A percentile compares a stretch with the other conserved stretches of the same genome.
Conservation (phyloP, 2,888 invertebrate species). For the Xylota sylvarum region DNA sequence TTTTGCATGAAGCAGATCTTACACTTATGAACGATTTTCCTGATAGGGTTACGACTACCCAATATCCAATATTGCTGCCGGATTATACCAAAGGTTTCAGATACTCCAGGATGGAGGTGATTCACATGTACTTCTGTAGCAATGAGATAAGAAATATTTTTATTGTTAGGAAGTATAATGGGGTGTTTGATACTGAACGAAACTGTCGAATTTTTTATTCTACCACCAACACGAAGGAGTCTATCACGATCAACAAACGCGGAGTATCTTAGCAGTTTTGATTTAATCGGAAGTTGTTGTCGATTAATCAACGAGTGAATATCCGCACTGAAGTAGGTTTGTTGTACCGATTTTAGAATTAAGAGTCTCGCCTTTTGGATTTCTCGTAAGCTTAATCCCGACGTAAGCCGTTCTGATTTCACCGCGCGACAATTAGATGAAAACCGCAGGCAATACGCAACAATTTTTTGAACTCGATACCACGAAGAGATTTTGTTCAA, state of each 20-base stretch:
- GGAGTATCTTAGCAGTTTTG: background rate
- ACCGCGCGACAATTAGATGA: slow-evolving; percentile 10
- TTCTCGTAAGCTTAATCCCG: background rate
- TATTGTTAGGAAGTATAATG: slow-evolving; percentile 42
- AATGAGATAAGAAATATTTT: slow-evolving; percentile 39
- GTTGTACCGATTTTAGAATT: slow-evolving; percentile 6
- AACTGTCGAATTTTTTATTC: slow-evolving; percentile 16
- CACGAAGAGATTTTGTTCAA: background rate
- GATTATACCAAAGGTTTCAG: slow-evolving; percentile 33
- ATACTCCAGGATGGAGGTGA: slow-evolving; percentile 47
- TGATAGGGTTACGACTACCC: background rate
- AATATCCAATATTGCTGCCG: slow-evolving; percentile 67
- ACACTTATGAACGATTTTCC: too few species aligned
- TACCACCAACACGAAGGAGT: slow-evolving; percentile 14
- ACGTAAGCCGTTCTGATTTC: background rate
- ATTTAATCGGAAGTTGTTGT: slow-evolving; percentile 18
- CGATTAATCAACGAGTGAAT: background rate
- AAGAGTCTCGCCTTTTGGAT: background rate
- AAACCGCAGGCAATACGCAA: slow-evolving; percentile 4
- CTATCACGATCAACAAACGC: slow-evolving; percentile 36
- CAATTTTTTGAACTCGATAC: background rate
- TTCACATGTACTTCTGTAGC: slow-evolving; percentile 26
- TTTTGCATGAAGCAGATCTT: too few species aligned
- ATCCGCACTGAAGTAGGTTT: background rate
- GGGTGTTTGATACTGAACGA: slow-evolving; percentile 45